These are phyloP conservation scores for Holocentrus rufus DNA, from an alignment of 2,797 vertebrate genomes.

Conservation along the genomic window DNA sequence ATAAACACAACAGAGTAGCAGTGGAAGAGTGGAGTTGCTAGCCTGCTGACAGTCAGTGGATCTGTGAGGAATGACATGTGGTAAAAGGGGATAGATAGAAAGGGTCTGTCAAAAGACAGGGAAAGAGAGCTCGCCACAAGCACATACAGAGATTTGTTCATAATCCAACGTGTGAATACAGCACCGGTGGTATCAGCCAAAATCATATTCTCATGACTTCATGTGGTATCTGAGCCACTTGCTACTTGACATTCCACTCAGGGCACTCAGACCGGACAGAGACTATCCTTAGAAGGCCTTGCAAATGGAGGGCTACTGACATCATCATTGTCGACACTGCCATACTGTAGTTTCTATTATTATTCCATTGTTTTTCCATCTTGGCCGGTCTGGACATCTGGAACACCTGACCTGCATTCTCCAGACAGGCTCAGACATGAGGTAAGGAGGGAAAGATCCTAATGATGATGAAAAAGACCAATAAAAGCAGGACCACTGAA, in stretches of 20 bases:
- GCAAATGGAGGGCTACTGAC: slow-evolving; percentile 62
- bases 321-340: slow-evolving; percentile 63
- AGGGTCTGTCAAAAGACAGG: neutral
- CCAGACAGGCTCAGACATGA: slow-evolving; percentile 73
- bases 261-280: slow-evolving; percentile 68
- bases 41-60: slow-evolving; percentile 19
- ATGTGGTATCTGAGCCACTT: slow-evolving; percentile 63
- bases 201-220: slow-evolving; percentile 67
- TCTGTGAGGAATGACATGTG: slow-evolving; percentile 16
- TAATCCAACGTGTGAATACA: slow-evolving; percentile 44
- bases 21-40: slow-evolving; percentile 12
- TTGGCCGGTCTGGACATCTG: slow-evolving; percentile 61
- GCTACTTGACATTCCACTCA: slow-evolving; percentile 73
- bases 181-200: slow-evolving; percentile 34
- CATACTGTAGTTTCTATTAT: slow-evolving; percentile 61
- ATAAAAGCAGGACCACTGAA: slow-evolving; percentile 42
- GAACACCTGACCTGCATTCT: slow-evolving; percentile 67
- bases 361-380: slow-evolving; percentile 75
- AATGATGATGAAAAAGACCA: slow-evolving; percentile 61
- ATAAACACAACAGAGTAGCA: slow-evolving; percentile 30
- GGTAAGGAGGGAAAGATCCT: slow-evolving; percentile 69
- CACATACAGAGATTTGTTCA: slow-evolving; percentile 31
- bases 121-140: slow-evolving; percentile 26
- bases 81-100: slow-evolving; percentile 25
- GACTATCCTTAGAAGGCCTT: slow-evolving; percentile 76